Evolutionary conservation across 2,888 invertebrate species (phyloP).

Genomic region (Adineta ricciae): DNA sequence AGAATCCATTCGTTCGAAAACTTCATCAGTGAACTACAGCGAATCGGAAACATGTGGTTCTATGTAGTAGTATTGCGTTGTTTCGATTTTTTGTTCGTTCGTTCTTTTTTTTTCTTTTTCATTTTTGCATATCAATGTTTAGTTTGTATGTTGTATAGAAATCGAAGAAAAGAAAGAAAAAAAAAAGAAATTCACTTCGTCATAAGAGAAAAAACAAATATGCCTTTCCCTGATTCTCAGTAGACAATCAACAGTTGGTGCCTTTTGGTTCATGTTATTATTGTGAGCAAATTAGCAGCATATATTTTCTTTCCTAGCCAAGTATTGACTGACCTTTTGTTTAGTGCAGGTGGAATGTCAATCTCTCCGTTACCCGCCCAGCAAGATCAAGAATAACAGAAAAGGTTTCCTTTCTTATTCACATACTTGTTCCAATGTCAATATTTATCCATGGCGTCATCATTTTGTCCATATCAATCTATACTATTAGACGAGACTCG

Average conservation of each 20-base stretch:
- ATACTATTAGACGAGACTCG: not conserved
- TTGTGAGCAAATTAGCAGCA: not conserved
- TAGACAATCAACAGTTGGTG: not conserved
- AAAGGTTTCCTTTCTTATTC: not conserved
- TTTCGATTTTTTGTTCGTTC: not conserved
- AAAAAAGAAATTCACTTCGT: not conserved
- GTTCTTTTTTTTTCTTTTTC: not conserved
- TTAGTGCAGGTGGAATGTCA: constrained; percentile 15
- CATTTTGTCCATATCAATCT: not conserved
- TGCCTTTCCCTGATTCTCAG: not conserved
- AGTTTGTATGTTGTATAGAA: constrained; percentile 15
- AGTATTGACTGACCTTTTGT: not conserved
- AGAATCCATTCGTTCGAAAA: not conserved
- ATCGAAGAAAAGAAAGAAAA: not conserved
- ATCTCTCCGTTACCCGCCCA: not conserved
- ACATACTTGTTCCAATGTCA: constrained; percentile 15
- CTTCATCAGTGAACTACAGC: constrained; percentile 3
- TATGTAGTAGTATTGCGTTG: not conserved
- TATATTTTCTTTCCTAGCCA: not conserved
- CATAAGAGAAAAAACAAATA: not conserved
- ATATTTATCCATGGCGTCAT: not conserved
- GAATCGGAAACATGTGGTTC: constrained; percentile 19
- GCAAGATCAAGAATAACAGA: not conserved
- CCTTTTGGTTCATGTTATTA: not conserved
- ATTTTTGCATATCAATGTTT: not conserved